Evolutionary conservation across 2,888 invertebrate species (phyloP).

Genomic region (Sminthurinus aureus): DNA sequence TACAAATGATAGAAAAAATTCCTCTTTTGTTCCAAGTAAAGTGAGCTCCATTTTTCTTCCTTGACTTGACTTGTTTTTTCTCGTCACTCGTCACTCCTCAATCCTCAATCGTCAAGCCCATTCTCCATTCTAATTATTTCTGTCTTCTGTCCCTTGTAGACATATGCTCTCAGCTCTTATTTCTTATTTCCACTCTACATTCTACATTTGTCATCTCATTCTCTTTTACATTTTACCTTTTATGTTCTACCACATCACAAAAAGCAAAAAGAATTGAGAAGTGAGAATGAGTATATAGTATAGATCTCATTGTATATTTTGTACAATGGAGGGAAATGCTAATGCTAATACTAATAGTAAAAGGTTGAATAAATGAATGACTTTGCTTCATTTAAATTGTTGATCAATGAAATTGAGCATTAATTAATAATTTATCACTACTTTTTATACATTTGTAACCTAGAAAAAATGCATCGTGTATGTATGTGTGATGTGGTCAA

Average conservation of each 20-base stretch:
- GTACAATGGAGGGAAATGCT: too few relatives aligned
- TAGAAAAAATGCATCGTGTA: too few relatives aligned
- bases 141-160: constrained; percentile 15
- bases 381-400: too few relatives aligned
- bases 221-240: neutral
- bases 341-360: neutral
- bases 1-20: constrained; percentile 40
- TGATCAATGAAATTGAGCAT: too few relatives aligned
- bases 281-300: too few relatives aligned
- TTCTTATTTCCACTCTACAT: neutral
- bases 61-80: constrained; percentile 19
- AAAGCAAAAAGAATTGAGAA: too few relatives aligned
- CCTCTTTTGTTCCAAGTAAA: constrained; percentile 44
- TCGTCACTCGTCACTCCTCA: too few relatives aligned
- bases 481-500: too few relatives aligned
- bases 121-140: constrained; percentile 19
- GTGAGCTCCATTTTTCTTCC: constrained; percentile 33
- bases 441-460: too few relatives aligned
- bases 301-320: too few relatives aligned
- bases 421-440: too few relatives aligned
- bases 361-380: neutral
- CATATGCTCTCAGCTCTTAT: neutral
- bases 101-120: constrained; percentile 37
- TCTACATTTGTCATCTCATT: neutral
- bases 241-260: neutral